phyloP scores from a whole-genome alignment of 1,140 invertebrate genomes.

The Brachionus manjavacas region DNA sequence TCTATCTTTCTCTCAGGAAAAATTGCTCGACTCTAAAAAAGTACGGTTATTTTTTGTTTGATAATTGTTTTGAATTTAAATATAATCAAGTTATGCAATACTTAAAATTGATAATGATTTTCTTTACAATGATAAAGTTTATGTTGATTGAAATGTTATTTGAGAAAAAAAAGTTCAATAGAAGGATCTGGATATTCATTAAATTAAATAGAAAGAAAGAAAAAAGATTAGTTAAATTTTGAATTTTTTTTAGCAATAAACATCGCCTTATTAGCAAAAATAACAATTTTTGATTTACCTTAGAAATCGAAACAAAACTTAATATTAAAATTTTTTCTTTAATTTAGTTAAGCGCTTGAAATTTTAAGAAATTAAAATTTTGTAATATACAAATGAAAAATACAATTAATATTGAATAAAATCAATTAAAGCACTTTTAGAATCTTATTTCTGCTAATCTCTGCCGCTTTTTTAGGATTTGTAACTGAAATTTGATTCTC shows the following conservation, averaged over 20 bases:
- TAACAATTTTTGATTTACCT: neutral
- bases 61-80: neutral
- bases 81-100: neutral
- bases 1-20: neutral
- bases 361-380: neutral
- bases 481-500: neutral
- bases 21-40: neutral
- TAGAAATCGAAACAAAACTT: neutral
- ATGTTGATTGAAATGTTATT: neutral
- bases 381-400: neutral
- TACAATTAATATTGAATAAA: neutral
- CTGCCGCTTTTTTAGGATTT: neutral
- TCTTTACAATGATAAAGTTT: neutral
- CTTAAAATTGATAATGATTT: neutral
- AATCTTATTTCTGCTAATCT: neutral
- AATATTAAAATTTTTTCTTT: neutral
- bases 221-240: neutral
- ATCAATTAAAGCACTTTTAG: neutral
- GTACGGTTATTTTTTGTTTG: neutral
- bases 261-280: neutral
- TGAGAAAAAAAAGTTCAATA: neutral
- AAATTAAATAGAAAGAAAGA: neutral
- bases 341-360: neutral
- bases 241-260: neutral
- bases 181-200: neutral